Base-by-base conservation (phyloP, 2,888 invertebrate species). In the Halocaridina rubra region DNA sequence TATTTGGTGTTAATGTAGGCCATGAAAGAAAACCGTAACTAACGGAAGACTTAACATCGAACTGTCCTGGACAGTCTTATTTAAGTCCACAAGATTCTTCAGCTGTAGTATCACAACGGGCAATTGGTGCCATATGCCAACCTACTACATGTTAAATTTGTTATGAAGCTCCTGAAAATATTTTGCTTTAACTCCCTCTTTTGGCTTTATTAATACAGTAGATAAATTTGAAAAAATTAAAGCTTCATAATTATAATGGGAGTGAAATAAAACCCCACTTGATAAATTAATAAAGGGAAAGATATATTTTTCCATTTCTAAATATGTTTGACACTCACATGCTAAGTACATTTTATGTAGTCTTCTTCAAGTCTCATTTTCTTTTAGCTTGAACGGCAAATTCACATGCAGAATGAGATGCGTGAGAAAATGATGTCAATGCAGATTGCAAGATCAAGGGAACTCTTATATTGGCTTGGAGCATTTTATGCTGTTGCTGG, bases 371-470 rank as follows among this genome's bases (percentile, higher is more conserved):
- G 46, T 39, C 32, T 64, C n/a, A 30, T 82, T 88, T 85, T 77
- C 39, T 88, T 89, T 10, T 86, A 92, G 95, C 93, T 95, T 92
- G 95, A 95, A 90, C 92, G 95, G 85, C 95, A 96, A 92, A 94
- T 96, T 88, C 95, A 95, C 90, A 93, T 96, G 92, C 94, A 94
- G 90, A 94, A 95, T 91, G 95, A 95, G 91, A 93, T 96, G 92
- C 93, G 95, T 90, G 95, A 95, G 90, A 92, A 95, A 86, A 93
- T 94, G 91, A 92, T 93, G 91, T 95, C 96, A 0, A 91, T 94
- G 91, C 93, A 94, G 90, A 93, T 95, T 84, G 94, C 96, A 0
- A 92, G 93, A 89, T 92, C 93, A 88, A 92, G 96, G 88, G 96
- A 96, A 90, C 91, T 95, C 24, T 94, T 95, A 89, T 93, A 94